A percentile compares a stretch with the other conserved stretches of the same genome.
phyloP scores from a whole-genome alignment of 2,797 vertebrate species.

The Eospalax fontanierii region DNA sequence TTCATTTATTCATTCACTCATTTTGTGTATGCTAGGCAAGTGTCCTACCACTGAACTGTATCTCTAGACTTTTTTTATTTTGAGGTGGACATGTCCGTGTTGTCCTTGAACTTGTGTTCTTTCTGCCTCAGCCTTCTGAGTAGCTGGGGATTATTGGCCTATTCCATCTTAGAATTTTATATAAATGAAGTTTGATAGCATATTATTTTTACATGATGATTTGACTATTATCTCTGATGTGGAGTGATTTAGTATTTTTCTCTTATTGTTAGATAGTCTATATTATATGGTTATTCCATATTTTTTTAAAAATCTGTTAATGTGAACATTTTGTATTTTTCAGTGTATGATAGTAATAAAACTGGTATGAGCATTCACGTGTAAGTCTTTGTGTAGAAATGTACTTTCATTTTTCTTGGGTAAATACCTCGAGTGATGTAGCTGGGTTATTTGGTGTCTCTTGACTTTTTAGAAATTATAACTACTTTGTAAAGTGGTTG shows the following conservation, averaged over 20 bases:
- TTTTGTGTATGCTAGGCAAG: background rate
- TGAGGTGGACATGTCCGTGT: background rate
- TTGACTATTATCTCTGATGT: constrained; percentile 47
- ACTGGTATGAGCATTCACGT: constrained; percentile 5
- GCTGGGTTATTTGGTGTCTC: constrained; percentile 37
- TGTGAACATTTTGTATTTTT: no score
- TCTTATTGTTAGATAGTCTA: constrained; percentile 63
- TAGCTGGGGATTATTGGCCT: background rate
- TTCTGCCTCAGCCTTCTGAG: background rate
- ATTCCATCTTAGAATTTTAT: constrained; percentile 21
- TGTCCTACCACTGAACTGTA: background rate
- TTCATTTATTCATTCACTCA: background rate
- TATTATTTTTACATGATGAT: constrained; percentile 2
- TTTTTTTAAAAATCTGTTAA: constrained; percentile 37
- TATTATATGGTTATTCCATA: background rate
- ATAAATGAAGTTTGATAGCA: background rate
- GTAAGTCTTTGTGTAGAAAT: constrained; percentile 39
- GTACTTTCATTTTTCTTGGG: constrained; percentile 51
- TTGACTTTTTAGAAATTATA: constrained; percentile 61
- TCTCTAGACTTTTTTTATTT: background rate
- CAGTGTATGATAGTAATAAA: constrained; percentile 63
- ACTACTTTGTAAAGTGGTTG: constrained; percentile 37
- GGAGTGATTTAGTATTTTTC: constrained; percentile 31
- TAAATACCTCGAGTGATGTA: background rate
- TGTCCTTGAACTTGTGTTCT: background rate